Conservation (phyloP, 2,113 vertebrate genomes). For the Theropithecus gelada region DNA sequence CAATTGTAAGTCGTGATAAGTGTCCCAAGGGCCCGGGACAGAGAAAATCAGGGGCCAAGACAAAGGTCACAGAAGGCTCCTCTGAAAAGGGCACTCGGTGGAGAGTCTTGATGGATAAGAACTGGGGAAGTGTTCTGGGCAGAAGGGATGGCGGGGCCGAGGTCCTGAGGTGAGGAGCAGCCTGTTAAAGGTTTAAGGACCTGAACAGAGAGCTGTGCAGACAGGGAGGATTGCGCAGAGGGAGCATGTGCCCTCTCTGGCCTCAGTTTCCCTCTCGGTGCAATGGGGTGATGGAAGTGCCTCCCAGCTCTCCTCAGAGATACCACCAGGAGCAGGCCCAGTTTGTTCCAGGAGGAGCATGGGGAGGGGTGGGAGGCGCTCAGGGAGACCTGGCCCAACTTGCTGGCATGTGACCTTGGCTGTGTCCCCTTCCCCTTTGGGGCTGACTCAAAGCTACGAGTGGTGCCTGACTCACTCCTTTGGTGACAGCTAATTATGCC, state of each 20-base stretch:
- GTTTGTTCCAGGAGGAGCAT: neutral
- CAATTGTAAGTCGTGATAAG: neutral
- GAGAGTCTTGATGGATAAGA: neutral
- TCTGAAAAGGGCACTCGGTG: neutral
- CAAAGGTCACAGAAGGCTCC: neutral
- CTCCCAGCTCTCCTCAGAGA: neutral
- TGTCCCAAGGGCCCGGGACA: neutral
- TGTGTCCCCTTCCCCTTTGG: neutral
- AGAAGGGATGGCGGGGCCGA: neutral
- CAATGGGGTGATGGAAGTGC: fast-evolving
- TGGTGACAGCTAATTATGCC: constrained; percentile 58
- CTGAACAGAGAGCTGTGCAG: neutral
- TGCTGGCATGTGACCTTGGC: constrained; percentile 46
- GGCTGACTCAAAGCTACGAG: constrained; percentile 65
- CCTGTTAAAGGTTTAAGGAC: neutral
- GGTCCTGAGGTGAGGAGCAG: neutral
- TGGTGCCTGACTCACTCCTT: constrained; percentile 66
- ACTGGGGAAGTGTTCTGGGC: neutral
- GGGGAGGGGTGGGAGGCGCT: neutral
- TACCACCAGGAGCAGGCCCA: fast-evolving
- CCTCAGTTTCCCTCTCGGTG: neutral
- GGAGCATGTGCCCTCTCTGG: neutral
- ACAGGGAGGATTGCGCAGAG: neutral
- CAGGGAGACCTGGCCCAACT: neutral
- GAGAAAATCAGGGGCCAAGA: neutral